Conservation (phyloP, 1,140 invertebrate species). For the Polypedilum pembai region DNA sequence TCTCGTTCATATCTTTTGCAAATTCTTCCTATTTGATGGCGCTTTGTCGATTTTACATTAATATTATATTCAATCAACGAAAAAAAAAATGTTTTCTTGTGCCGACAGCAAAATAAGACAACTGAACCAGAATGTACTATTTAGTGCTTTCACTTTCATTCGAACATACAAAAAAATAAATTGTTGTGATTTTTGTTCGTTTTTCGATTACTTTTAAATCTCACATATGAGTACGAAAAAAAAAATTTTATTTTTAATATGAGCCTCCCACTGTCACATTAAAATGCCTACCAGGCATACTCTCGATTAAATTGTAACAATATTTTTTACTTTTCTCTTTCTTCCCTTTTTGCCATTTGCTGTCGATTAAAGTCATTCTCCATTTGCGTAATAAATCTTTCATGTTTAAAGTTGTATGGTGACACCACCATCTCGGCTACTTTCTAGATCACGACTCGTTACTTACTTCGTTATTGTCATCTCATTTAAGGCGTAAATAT, state of each 20-base stretch:
- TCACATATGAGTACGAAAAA: not conserved
- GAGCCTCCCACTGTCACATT: not conserved
- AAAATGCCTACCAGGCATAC: not conserved
- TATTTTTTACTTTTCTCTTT: not conserved
- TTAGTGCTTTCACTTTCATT: not conserved
- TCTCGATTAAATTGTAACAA: not conserved
- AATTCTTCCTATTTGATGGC: no score
- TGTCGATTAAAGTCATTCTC: not conserved
- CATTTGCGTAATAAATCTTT: conserved; percentile 6
- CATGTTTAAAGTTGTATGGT: not conserved
- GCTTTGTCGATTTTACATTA: no score
- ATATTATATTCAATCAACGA: no score
- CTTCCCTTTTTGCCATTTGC: no score
- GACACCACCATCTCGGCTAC: not conserved
- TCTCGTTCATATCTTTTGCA: no score
- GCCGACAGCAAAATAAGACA: conserved; percentile 3
- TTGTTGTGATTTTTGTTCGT: not conserved
- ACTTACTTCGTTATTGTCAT: not conserved
- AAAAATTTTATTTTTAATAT: not conserved
- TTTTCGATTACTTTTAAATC: not conserved
- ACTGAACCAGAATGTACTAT: not conserved
- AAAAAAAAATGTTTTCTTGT: not conserved
- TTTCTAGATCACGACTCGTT: conserved; percentile 11
- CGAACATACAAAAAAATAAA: not conserved
- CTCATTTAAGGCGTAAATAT: no score